Evolutionary conservation across 2,888 invertebrate species (phyloP), one percentile per base, ranked within the genome.

Genomic region (Hoplodrina ambigua): DNA sequence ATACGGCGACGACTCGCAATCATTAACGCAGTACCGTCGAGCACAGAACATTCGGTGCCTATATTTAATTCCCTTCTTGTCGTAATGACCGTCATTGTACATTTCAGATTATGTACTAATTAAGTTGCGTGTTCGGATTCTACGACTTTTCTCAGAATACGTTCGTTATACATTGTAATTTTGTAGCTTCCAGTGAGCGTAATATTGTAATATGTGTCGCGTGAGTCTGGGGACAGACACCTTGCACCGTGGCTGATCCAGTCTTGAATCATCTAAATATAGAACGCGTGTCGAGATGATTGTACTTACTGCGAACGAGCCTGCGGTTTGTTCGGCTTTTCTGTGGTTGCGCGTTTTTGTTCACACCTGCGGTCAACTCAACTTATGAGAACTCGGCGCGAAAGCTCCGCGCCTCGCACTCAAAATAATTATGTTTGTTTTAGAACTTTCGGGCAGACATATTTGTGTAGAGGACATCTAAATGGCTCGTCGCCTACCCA

Each of bases 211-310:
- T 82, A 69, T 77, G 86, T 86, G 87, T 87, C 90, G 89, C 90
- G 90, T 90, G 91, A 73, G 66, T 55, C 85, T 81, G 83, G 72
- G 85, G 76, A 82, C 72, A 85, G 88, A 87, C 89, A 88, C 85
- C 87, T 88, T 93, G 91, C 87, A 85, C 81, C 85, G 86, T 84
- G 75, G 86, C 87, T 90, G 93, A 93, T 92, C 91, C 89, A 90
- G 91, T 91, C 86, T 86, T 84, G 77, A 82, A 85, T 87, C 74
- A 84, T 88, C 92, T 95, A 94, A 93, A 94, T 94, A 94, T 94
- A 94, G 93, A 90, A 87, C 87, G 85, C 88, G 87, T 87, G 87
- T 86, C 81, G 89, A 90, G 92, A 93, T 92, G 92, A 93, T 93
- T 92, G 90, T 90, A 86, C 87, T 81, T 90, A 85, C 85, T 81